These are phyloP conservation scores for Mnemiopsis leidyi DNA, from an alignment of 37 sponge, comb jelly and placozoan genomes.

Conservation along the genomic window DNA sequence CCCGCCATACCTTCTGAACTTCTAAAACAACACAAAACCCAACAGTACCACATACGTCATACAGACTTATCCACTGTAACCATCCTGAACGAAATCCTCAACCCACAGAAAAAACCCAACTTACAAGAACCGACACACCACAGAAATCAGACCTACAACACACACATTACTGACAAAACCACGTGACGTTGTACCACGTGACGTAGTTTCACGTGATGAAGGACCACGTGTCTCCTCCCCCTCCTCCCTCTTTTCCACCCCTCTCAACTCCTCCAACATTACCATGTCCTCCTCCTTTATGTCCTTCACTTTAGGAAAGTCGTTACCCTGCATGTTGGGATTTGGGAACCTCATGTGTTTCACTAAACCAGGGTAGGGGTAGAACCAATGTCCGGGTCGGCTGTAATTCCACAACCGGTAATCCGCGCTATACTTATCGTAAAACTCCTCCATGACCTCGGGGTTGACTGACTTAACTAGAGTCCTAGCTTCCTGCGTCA, in stretches of 20 bases:
- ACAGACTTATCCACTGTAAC: too few species aligned
- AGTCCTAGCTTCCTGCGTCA: not conserved
- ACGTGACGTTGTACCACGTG: too few species aligned
- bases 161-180: too few species aligned
- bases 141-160: too few species aligned
- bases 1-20: too few species aligned
- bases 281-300: not conserved
- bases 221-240: too few species aligned
- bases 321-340: not conserved
- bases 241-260: not conserved
- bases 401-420: not conserved
- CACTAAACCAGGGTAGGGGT: not conserved
- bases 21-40: too few species aligned
- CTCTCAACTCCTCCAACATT: not conserved
- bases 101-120: too few species aligned
- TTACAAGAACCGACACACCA: too few species aligned
- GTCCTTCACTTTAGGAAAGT: slow-evolving; percentile 1
- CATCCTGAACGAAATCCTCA: too few species aligned
- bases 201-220: too few species aligned
- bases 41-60: too few species aligned
- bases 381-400: not conserved
- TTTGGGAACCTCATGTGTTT: not conserved
- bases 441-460: not conserved
- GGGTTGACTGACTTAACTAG: not conserved
- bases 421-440: not conserved